Base-by-base conservation (phyloP, 1,140 invertebrate species). In the Palaemon carinicauda region DNA sequence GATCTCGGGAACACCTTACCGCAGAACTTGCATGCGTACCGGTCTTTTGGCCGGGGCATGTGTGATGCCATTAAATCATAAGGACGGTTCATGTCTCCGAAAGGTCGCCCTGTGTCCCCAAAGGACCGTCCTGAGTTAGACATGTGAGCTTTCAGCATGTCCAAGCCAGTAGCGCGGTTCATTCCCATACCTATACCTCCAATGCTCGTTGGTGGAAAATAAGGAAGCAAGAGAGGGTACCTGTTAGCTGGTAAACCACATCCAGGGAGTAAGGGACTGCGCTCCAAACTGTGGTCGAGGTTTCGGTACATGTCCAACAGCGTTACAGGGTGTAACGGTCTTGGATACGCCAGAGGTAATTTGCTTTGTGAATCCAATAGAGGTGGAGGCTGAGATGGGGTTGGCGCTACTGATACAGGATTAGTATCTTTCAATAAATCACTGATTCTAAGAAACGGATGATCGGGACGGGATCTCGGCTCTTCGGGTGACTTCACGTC, bases 1-100 rank as follows among this genome's bases (percentile, higher is more conserved):
- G 97, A 99, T n/a, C 99, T 94, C 0, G 99, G 99, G 91, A 99
- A 99, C 29, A 92, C 95, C 92, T 99, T 99, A 12, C 98, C 97
- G 91, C 98, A 99, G 92, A 98, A 99, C 91, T 98, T 98, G 92
- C 98, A 99, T 3, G 97, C 96, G 92, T 99, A 99, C 51, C 98
- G 94, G 91, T 99, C 98, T 90, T 93, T 93, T 78, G 89, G 86
- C n/a, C 89, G 86, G 29, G 82, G 86, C 56, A 84, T 85, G 50
- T 87, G 86, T 19, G 84, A 60, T 0, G 84, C 78, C 80, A 88
- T 86, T 27, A 88, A 77, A 74, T 89, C 83, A n/a, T 89, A 88
- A 2, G 88, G 79, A 41, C 88, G 83, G 33, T 53, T 82, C 19
- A 90, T 77, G 77, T 89, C 89, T n/a, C 81, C 80, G 53, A 89